phyloP scores from a whole-genome alignment of 2,888 invertebrate species.

The Crioceris asparagi region DNA sequence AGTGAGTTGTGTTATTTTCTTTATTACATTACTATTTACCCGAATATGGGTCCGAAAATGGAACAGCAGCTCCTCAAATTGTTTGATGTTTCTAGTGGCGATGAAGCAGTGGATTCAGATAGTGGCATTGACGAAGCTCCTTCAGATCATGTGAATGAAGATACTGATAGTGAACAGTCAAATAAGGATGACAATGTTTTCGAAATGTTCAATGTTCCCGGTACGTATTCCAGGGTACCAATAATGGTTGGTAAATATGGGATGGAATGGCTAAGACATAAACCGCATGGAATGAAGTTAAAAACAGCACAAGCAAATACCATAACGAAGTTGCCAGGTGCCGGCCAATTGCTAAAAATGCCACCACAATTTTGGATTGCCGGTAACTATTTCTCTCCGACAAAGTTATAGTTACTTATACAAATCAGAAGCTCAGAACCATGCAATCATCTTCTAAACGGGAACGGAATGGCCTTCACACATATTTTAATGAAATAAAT shows the following conservation, averaged over 20 bases:
- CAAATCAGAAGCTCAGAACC: conserved; percentile 1
- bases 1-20: background rate
- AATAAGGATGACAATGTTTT: background rate
- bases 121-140: conserved; percentile 3
- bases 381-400: background rate
- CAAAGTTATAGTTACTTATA: conserved; percentile 2
- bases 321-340: conserved; percentile 3
- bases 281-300: background rate
- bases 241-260: conserved; percentile 2
- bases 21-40: background rate
- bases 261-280: conserved; percentile 2
- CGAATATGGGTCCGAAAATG: background rate
- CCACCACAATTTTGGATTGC: background rate
- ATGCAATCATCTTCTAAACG: background rate
- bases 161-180: background rate
- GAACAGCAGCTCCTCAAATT: conserved; percentile 4
- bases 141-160: background rate
- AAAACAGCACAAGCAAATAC: background rate
- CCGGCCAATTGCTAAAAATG: conserved; percentile 4
- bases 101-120: background rate
- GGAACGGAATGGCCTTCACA: background rate
- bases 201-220: background rate
- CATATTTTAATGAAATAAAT: conserved; percentile 6
- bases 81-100: background rate
- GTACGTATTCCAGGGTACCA: background rate